Base-by-base conservation (phyloP, 2,888 invertebrate species). In the Ceraclea dissimilis region DNA sequence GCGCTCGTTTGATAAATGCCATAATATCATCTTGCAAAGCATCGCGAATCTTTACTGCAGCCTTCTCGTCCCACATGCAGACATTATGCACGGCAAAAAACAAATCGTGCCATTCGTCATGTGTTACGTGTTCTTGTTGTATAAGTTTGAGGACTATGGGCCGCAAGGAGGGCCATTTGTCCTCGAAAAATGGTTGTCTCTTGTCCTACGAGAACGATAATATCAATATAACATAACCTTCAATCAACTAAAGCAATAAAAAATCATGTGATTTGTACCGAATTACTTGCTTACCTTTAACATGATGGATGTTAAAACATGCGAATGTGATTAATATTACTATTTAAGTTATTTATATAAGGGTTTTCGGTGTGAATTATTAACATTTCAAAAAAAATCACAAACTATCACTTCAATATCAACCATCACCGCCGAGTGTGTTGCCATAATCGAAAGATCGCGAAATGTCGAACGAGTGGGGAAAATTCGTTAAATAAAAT, bases 31-130 rank as follows among this genome's bases (percentile, higher is more conserved):
- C 89, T 67, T 91, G 90, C 11, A 98, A 79, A 21, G 92, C 90
- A 67, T 92, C 89, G 66, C 90, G 81, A 46, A 98, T 83, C 72
- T 94, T 95, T 48, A 83, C 80, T 1, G 94, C 87, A 0, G 94
- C 94, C 71, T 93, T 92, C 66, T 96, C 96, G 73, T 98, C 95
- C 98, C 98, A 99, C 57, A 97, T 75, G 71, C 95, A 95, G 13
- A 98, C 94, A 59, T 90, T 83, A 76, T 99, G 97, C 16, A 99
- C 94, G 56, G 91, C 86, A 74, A 92, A 95, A 75, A 98, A 98
- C 49, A 98, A 78, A 73, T 95, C 93, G 70, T 99, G 98, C 99
- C 99, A 99, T 80, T 99, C 97, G 18, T 81, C 80, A 66, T 93
- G 90, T 13, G 91, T 88, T 1, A 99, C 97, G 6, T 92, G 81